Evolutionary conservation across 2,888 invertebrate species (phyloP).

Genomic region (Exephanes ischioxanthus): DNA sequence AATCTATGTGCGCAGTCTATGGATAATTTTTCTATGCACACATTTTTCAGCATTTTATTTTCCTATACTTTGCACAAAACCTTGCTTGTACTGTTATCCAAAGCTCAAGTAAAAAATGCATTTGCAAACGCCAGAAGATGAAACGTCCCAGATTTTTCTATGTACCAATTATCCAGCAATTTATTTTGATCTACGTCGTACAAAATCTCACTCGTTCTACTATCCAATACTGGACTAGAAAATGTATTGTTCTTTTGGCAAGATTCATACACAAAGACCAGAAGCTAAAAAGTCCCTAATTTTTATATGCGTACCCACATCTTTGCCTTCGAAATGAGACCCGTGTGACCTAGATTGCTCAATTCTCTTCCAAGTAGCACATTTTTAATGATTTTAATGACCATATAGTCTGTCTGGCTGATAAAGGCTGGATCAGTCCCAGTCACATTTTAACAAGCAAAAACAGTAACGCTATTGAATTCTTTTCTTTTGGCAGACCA

Average conservation of each 20-base stretch:
- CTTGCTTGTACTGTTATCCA: too few species aligned
- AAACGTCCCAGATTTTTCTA: too few species aligned
- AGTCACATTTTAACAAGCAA: background rate
- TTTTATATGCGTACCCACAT: background rate
- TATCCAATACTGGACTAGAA: background rate
- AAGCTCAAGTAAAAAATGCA: too few species aligned
- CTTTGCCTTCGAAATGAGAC: background rate
- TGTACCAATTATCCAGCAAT: background rate
- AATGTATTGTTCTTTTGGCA: background rate
- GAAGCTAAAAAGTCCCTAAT: background rate
- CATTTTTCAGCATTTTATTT: background rate
- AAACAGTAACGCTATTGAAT: background rate
- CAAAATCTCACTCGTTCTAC: background rate
- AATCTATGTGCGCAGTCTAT: background rate
- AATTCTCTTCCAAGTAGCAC: too few species aligned
- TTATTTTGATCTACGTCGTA: background rate
- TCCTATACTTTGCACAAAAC: too few species aligned
- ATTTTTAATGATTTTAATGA: too few species aligned
- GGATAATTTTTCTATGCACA: background rate
- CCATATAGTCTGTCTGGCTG: too few species aligned
- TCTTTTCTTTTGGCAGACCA: slow-evolving; percentile 14
- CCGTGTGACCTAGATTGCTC: too few species aligned
- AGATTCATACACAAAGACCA: background rate
- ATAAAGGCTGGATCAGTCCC: too few species aligned
- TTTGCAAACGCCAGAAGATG: too few species aligned